Evolutionary conservation across 2,888 invertebrate species (phyloP), one percentile per base, ranked within the genome.

Genomic region (Apamea anceps): DNA sequence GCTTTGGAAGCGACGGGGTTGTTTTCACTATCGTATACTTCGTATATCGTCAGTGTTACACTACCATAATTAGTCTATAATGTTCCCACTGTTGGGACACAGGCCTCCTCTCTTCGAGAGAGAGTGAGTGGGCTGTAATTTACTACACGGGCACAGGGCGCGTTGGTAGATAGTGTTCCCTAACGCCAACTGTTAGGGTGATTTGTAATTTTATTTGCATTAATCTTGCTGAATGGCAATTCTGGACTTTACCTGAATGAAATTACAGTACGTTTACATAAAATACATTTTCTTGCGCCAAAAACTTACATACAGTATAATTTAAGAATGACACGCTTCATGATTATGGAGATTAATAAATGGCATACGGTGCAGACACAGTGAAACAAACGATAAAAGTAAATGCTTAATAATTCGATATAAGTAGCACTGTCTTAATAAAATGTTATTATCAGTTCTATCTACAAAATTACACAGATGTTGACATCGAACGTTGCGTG

Each of bases 401-500:
- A 37, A 65, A 42, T 42, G 51, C 15, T 21, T n/a, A 57, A 15
- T 57, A 28, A 21, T 60, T 80, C 15, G 15, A 54, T 21, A 48
- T 15, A 32, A 32, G 32, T 32, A 74, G 10, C 8, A n/a, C 15
- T 81, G 32, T n/a, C 32, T 51, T 66, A 57, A 12, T 25, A 42
- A 51, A 28, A 65, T 45, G 60, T 12, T 57, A 70, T 18, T 57
- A 48, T 45, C 1, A 66, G n/a, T 62, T 71, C 0, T 63, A 45
- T 51, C 18, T 60, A 57, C 32, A 75, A 18, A 80, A 80, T 77
- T 57, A 72, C 75, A 63, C 1, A 60, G 57, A 63, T 74, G 75
- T 79, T 81, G 74, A 72, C 74, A 77, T 75, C 54, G 13, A 74
- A 68, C 13, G n/a, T 77, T 51, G 74, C 68, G 67, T 74, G 76